Evolutionary conservation across 2,797 vertebrate genomes (phyloP).

Genomic region (Zenarchopterus dispar): DNA sequence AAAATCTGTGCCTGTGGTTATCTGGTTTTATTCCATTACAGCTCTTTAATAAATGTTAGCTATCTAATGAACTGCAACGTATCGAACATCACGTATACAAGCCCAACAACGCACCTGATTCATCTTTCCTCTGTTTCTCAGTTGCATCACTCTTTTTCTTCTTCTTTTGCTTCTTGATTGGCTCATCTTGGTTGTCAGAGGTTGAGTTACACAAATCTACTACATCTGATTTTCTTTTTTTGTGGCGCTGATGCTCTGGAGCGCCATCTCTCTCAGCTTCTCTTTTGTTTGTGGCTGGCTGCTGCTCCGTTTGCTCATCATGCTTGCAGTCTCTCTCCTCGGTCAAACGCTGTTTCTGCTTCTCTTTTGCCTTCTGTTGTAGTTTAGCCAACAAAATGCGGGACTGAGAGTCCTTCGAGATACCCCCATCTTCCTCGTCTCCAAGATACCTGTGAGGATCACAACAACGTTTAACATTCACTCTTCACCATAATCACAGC

Average conservation of each 20-base stretch:
- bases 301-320: conserved; percentile 8
- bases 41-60: no score
- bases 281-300: conserved; percentile 32
- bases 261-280: neutral
- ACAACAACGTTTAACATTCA: neutral
- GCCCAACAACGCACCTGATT: conserved; percentile 42
- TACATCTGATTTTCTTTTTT: conserved; percentile 48
- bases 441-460: conserved; percentile 80
- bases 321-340: neutral
- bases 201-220: neutral
- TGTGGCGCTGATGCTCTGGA: neutral
- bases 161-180: conserved; percentile 20
- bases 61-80: neutral
- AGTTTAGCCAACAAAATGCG: conserved; percentile 85
- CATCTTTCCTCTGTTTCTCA: conserved; percentile 24
- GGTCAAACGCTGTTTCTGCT: conserved; percentile 72
- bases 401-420: conserved; percentile 67
- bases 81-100: neutral
- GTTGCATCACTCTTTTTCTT: conserved; percentile 14
- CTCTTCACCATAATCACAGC: neutral
- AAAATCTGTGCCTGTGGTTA: no score
- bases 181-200: conserved; percentile 7
- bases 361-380: conserved; percentile 83
- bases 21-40: no score
- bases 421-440: conserved; percentile 69